Evolutionary conservation across 1,140 invertebrate genomes (phyloP).

Genomic region (Ganaspis sp.): DNA sequence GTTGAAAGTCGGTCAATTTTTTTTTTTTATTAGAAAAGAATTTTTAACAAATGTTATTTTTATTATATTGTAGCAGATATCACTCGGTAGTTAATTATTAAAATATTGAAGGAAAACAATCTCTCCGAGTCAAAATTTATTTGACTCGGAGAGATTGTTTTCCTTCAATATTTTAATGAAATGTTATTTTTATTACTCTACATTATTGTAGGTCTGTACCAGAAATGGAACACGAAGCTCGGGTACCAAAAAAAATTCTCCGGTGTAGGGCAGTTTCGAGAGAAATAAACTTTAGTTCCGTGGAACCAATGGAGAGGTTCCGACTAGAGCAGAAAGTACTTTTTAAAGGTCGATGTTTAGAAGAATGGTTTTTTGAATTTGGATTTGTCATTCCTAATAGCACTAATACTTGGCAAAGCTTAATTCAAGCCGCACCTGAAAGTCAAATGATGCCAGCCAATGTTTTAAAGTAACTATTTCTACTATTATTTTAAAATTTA

Average conservation of each 20-base stretch:
- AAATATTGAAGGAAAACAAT: too few species aligned
- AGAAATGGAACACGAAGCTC: slow-evolving; percentile 95
- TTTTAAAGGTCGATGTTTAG: slow-evolving; percentile 88
- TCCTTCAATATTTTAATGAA: too few species aligned
- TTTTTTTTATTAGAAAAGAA: too few species aligned
- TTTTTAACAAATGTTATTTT: too few species aligned
- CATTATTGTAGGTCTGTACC: slow-evolving; percentile 81
- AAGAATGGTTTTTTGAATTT: slow-evolving; percentile 99
- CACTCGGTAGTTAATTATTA: too few species aligned
- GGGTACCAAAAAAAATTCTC: slow-evolving; percentile 97
- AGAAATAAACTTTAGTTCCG: slow-evolving; percentile 99
- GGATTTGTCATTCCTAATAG: slow-evolving; percentile 99
- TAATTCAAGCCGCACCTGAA: slow-evolving; percentile 98
- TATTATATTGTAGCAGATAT: too few species aligned
- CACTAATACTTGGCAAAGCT: slow-evolving; percentile 99
- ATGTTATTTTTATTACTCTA: slow-evolving; percentile 2
- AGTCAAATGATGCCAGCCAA: slow-evolving; percentile 99
- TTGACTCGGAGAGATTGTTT: too few species aligned
- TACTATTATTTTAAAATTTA: slow-evolving; percentile 55
- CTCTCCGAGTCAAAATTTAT: too few species aligned
- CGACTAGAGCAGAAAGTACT: slow-evolving; percentile 95
- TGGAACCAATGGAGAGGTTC: slow-evolving; percentile 97
- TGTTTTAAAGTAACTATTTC: slow-evolving; percentile 95
- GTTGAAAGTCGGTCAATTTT: slow-evolving; percentile 28
- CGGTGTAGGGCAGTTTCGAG: slow-evolving; percentile 96